Evolutionary conservation across 2,797 vertebrate species (phyloP).

Genomic region (Pelochelys cantorii): DNA sequence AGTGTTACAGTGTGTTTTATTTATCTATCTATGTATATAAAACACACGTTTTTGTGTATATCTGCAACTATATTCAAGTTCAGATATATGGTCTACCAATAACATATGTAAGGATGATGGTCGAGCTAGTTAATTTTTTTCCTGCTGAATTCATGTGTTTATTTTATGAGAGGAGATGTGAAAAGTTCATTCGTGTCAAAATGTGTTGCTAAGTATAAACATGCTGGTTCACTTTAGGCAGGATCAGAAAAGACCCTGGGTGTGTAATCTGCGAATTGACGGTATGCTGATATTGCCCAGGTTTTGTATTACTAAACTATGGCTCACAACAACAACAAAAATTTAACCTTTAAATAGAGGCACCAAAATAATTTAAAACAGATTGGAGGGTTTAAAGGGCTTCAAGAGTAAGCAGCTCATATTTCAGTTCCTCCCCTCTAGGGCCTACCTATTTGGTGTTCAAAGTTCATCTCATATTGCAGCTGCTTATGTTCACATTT

Average conservation of each 20-base stretch:
- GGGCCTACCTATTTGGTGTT: constrained; percentile 74
- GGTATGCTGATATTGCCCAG: constrained; percentile 70
- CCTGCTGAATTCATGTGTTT: constrained; percentile 68
- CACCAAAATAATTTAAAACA: constrained; percentile 81
- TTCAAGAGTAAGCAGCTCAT: constrained; percentile 72
- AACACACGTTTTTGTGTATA: constrained; percentile 18
- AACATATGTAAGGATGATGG: constrained; percentile 51
- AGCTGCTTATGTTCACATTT: constrained; percentile 73
- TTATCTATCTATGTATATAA: neutral
- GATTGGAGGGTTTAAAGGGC: constrained; percentile 77
- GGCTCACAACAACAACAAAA: constrained; percentile 75
- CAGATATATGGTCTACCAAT: constrained; percentile 63
- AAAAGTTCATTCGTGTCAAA: constrained; percentile 78
- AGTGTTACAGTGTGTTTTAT: constrained; percentile 40
- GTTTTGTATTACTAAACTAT: constrained; percentile 67
- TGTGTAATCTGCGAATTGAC: constrained; percentile 76
- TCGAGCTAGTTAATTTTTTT: constrained; percentile 67
- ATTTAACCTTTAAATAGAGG: constrained; percentile 78
- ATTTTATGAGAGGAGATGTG: constrained; percentile 77
- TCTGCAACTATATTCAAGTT: constrained; percentile 60
- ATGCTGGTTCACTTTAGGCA: constrained; percentile 74
- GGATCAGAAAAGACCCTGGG: constrained; percentile 73
- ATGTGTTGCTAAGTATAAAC: constrained; percentile 77
- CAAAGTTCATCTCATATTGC: constrained; percentile 78
- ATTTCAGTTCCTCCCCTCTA: constrained; percentile 74